Conservation (phyloP, 64 coral and sea anemone species). For the Acropora yongei region DNA sequence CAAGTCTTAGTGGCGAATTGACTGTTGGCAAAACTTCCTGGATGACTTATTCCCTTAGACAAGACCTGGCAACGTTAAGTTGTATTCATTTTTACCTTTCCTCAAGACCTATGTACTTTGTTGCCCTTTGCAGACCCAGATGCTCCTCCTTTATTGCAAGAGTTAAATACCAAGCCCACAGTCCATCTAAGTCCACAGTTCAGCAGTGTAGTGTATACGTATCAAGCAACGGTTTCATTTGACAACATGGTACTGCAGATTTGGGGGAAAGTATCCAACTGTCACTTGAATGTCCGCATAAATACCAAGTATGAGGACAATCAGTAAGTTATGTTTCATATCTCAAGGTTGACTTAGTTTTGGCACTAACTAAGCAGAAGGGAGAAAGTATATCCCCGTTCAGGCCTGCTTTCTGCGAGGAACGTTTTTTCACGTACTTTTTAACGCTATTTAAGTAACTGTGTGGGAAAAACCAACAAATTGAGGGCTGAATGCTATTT, state of each 20-base stretch:
- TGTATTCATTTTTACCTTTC: too few species aligned
- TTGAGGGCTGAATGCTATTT: too few species aligned
- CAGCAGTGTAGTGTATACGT: conserved; percentile 37
- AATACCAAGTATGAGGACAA: conserved; percentile 27
- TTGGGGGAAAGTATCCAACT: conserved; percentile 45
- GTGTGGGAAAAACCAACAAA: too few species aligned
- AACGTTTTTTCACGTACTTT: too few species aligned
- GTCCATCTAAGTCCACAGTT: conserved; percentile 5
- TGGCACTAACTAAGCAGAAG: too few species aligned
- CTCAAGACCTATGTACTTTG: background rate
- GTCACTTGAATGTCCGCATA: conserved; percentile 1
- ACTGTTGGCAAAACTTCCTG: too few species aligned
- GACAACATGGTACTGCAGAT: conserved; percentile 34
- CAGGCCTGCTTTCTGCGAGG: too few species aligned
- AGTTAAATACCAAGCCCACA: background rate
- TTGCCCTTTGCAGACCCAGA: conserved; percentile 22
- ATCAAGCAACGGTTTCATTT: conserved; percentile 48
- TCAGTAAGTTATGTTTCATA: background rate
- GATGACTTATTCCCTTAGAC: too few species aligned
- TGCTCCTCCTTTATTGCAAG: conserved; percentile 15
- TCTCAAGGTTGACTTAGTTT: background rate
- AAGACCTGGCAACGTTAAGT: too few species aligned
- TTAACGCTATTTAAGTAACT: too few species aligned
- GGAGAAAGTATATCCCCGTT: too few species aligned
- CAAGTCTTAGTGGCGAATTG: too few species aligned